Evolutionary conservation across 2,113 vertebrate species (phyloP), one percentile per base, ranked within the genome.

Genomic region (Xiphorhynchus elegans): DNA sequence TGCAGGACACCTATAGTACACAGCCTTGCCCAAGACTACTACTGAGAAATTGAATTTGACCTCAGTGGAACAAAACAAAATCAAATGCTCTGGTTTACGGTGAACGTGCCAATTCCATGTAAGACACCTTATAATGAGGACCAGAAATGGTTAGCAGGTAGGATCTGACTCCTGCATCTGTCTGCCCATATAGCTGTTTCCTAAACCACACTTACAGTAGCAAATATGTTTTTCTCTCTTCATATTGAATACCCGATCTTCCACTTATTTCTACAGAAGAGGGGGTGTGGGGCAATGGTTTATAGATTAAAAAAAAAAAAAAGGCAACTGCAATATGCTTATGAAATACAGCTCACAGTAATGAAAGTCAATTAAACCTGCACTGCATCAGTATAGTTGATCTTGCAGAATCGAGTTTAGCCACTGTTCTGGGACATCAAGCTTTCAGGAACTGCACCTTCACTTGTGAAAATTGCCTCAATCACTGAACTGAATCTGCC

Each of bases 61-160:
- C 5, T 13, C 3, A 4, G 14, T 66, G 31, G 14, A 78, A 14
- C 9, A 84, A n/a, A 0, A 2, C 3, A 56, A 44, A 17, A 58
- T 86, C 19, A 60, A 42, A 81, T 52, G 6, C 13, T 74, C 24
- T 74, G 6, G 8, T 17, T 78, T 39, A 18, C 31, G 60, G 25
- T 50, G 52, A 10, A 19, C 0, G 0, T 17, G 35, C 15, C 74
- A 59, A 13, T 13, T 37, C 6, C 3, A 5, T n/a, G 23, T 56
- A 50, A 86, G 14, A 47, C 14, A 53, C 14, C 16, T 42, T 66
- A 6, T 17, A 33, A 1, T 5, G 8, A 62, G 21, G 14, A 68
- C 7, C 3, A 55, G 63, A 25, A 46, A 59, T 31, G 23, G 70
- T 23, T 29, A 73, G 20, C 19, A 85, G 10, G 16, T 62, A 75